phyloP scores from a whole-genome alignment of 2,113 vertebrate species.

The Hylia prasina region DNA sequence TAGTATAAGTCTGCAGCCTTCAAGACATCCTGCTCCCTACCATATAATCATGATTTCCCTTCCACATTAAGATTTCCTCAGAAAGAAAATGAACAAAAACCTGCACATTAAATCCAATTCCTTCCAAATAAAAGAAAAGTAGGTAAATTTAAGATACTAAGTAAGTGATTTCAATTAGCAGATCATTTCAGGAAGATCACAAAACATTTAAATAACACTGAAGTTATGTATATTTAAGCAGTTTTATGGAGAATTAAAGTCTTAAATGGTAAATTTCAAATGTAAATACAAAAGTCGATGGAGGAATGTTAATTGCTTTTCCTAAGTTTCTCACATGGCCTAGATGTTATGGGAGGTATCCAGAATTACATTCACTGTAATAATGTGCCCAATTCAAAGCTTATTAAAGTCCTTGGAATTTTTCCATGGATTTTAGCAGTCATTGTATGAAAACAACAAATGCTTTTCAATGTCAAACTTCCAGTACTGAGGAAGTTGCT shows the following conservation, averaged over 20 bases:
- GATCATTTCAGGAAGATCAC: constrained; percentile 69
- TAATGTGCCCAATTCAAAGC: not conserved
- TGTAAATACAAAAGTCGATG: constrained; percentile 31
- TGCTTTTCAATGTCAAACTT: not conserved
- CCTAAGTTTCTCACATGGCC: constrained; percentile 26
- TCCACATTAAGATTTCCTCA: constrained; percentile 39
- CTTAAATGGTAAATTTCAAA: constrained; percentile 52
- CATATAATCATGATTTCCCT: constrained; percentile 30
- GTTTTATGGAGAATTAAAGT: constrained; percentile 70
- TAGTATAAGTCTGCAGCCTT: constrained; percentile 63
- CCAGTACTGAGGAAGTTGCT: not conserved
- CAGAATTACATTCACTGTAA: constrained; percentile 1
- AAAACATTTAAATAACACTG: constrained; percentile 72
- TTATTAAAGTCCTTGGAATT: constrained; percentile 20
- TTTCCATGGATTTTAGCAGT: not conserved
- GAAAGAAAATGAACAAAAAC: constrained; percentile 61
- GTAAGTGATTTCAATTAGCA: constrained; percentile 71
- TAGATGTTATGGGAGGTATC: constrained; percentile 8
- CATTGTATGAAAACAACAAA: not conserved
- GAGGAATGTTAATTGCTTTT: constrained; percentile 53
- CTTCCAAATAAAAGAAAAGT: constrained; percentile 70
- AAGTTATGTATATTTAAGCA: constrained; percentile 60
- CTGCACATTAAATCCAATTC: constrained; percentile 36
- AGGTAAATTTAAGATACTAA: constrained; percentile 65
- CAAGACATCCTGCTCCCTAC: not conserved